A percentile compares a stretch with the other conserved stretches of the same genome.
phyloP scores from a whole-genome alignment of 2,888 invertebrate species.

The Xylocampa areola region DNA sequence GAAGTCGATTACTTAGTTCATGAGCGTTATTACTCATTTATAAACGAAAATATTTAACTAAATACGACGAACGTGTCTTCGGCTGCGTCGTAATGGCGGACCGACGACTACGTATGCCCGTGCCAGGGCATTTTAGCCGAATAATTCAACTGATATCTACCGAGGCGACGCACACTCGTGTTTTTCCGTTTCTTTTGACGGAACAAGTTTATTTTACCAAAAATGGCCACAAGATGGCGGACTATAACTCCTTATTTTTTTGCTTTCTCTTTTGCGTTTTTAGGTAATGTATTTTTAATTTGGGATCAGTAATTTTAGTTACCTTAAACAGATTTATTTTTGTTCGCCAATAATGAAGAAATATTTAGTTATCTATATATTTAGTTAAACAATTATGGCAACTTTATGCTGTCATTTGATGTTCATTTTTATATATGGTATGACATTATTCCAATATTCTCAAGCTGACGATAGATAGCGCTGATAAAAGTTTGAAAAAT shows the following conservation, averaged over 20 bases:
- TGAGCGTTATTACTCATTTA: conserved; percentile 95
- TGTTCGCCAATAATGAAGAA: fast-evolving
- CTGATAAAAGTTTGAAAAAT: conserved; percentile 13
- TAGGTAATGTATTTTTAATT: not conserved
- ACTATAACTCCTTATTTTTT: not conserved
- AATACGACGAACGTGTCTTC: conserved; percentile 90
- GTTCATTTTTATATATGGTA: conserved; percentile 27
- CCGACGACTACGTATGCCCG: conserved; percentile 91
- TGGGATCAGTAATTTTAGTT: not conserved
- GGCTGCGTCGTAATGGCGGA: conserved; percentile 90
- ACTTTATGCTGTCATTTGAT: conserved; percentile 15
- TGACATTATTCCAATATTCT: conserved; percentile 24
- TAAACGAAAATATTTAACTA: conserved; percentile 91
- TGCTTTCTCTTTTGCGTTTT: not conserved
- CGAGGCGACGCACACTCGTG: conserved; percentile 89
- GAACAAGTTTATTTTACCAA: conserved; percentile 70
- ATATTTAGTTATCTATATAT: not conserved
- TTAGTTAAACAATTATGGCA: conserved; percentile 20
- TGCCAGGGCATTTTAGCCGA: conserved; percentile 91
- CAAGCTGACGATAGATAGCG: conserved; percentile 58
- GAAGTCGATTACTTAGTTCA: conserved; percentile 98
- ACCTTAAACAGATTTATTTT: fast-evolving
- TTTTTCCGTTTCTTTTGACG: conserved; percentile 90
- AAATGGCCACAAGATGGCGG: conserved; percentile 73
- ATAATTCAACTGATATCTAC: conserved; percentile 90